Percentiles rank a stretch among this genome's conserved stretches.
Evolutionary conservation across 2,888 invertebrate genomes (phyloP).

Genomic region (Drosophila recens): DNA sequence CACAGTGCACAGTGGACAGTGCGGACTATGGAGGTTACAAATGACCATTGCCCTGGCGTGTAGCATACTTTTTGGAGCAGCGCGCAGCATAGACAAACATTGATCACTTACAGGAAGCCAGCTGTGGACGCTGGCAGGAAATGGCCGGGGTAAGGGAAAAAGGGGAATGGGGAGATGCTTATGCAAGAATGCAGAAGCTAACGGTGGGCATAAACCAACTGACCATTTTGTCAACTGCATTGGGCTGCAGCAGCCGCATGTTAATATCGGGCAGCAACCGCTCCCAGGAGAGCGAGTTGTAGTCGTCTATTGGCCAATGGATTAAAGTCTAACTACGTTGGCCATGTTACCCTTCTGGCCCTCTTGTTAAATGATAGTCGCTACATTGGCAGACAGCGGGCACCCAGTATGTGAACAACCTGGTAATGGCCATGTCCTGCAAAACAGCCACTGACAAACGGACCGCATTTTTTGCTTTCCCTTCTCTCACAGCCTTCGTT

Average conservation of each 20-base stretch:
- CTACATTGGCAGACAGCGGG: constrained; percentile 18
- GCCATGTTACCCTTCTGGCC: constrained; percentile 19
- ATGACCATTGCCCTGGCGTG: constrained; percentile 66
- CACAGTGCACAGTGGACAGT: background rate
- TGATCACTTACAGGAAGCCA: constrained; percentile 78
- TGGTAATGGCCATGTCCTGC: constrained; percentile 55
- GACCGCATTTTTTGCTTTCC: constrained; percentile 11
- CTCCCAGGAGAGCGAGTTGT: constrained; percentile 25
- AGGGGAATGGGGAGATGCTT: background rate
- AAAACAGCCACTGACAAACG: constrained; percentile 52
- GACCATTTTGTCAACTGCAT: constrained; percentile 65
- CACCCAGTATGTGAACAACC: constrained; percentile 53
- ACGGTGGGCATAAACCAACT: constrained; percentile 58
- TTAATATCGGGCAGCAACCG: constrained; percentile 61
- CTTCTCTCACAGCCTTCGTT: background rate
- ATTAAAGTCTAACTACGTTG: constrained; percentile 69
- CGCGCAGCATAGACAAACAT: constrained; percentile 77
- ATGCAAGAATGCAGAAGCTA: background rate
- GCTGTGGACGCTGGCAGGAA: constrained; percentile 18
- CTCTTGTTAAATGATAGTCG: constrained; percentile 9
- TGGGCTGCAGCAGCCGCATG: constrained; percentile 62
- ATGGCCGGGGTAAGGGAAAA: background rate
- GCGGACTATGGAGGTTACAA: constrained; percentile 36
- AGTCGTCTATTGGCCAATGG: constrained; percentile 73
- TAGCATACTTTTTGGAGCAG: constrained; percentile 56